Evolutionary conservation across 1,140 invertebrate species (phyloP), one percentile per base, ranked within the genome.

Genomic region (Panagrolaimus sp.): DNA sequence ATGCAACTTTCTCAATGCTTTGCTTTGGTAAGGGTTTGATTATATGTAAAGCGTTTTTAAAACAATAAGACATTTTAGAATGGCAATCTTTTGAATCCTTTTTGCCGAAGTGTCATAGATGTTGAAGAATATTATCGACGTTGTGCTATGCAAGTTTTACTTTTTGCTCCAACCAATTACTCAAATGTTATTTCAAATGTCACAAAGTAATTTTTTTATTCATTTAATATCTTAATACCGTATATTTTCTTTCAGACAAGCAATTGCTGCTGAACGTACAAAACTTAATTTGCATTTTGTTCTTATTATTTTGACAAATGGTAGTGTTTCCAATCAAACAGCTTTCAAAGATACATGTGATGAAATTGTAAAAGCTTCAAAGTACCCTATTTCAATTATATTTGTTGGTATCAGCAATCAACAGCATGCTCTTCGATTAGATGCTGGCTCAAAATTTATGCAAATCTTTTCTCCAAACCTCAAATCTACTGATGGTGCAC

Each of bases 341-440:
- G 52, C 52, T 58, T 58, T 58, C 15, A 10, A 8, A n/a, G 52
- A 58, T n/a, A 58, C 52, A 2, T 12, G 21, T 26, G 52, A 58
- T 26, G 21, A 58, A 26, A 28, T 58, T 58, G 52, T 28, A 24
- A 58, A 58, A 28, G 52, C 52, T 21, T 58, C 52, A 26, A 21
- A 28, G 1, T 58, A 58, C 17, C 52, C 52, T 5, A 58, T 58
- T 21, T 58, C 52, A 21, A 58, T 58, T 58, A 6, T 58, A 12
- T 58, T 58, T 28, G 17, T 58, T 58, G 52, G 52, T 1, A 28
- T 58, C 5, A n/a, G 52, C 17, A 58, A 58, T 58, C 21, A 58
- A 4, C 8, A 21, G 0, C 52, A 58, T 8, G 14, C 21, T n/a
- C 28, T 58, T 28, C 52, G 52, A 21, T 26, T 26, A 26, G 52